Evolutionary conservation across 1,140 invertebrate genomes (phyloP).

Genomic region (Apocrypta bakeri): DNA sequence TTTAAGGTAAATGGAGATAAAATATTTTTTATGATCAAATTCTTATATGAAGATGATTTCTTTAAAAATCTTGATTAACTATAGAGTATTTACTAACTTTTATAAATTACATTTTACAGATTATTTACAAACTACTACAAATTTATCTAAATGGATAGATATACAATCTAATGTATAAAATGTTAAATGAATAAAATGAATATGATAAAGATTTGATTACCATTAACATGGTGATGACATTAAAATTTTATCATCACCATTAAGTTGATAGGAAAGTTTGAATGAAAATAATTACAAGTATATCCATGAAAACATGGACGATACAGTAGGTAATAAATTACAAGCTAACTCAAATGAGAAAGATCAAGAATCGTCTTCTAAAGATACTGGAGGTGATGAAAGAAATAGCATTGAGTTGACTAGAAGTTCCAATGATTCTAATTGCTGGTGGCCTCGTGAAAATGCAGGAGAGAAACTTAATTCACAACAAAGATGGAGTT

Average conservation of each 20-base stretch:
- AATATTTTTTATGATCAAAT: neutral
- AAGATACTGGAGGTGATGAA: constrained; percentile 19
- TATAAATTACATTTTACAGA: neutral
- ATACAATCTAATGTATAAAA: neutral
- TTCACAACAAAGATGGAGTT: constrained; percentile 49
- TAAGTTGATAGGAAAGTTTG: neutral
- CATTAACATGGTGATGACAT: constrained; percentile 29
- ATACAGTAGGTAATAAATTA: constrained; percentile 18
- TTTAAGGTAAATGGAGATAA: constrained; percentile 1
- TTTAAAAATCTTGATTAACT: neutral
- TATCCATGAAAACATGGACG: constrained; percentile 37
- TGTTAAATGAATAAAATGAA: neutral
- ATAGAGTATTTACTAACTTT: neutral
- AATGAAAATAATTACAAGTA: neutral
- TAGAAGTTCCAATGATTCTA: constrained; percentile 5
- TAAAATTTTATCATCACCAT: neutral
- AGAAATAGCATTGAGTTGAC: constrained; percentile 28
- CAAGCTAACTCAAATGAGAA: constrained; percentile 1
- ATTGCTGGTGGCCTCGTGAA: constrained; percentile 44
- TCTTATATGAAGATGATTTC: neutral
- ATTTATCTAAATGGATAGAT: neutral
- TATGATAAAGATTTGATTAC: neutral
- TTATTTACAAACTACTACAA: too few species aligned
- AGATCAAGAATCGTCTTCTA: neutral
- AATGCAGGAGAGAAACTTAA: constrained; percentile 37